Percentiles rank a stretch among this genome's conserved stretches.
These are phyloP conservation scores for Andrena flavipes DNA, from an alignment of 2,888 invertebrate genomes.

Conservation along the genomic window DNA sequence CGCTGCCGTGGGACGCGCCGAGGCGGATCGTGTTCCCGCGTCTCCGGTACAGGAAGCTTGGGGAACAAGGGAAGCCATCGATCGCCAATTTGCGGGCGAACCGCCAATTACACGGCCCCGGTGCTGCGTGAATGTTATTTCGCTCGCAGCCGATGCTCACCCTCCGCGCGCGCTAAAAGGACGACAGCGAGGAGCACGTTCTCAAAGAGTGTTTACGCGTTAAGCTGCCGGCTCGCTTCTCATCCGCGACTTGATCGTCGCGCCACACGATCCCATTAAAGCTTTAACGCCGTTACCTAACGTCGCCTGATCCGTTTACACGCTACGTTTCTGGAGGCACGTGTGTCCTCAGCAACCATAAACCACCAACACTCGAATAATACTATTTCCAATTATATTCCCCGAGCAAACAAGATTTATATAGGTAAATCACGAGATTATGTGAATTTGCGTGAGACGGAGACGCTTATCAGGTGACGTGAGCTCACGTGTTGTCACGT, in stretches of 20 bases:
- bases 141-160: background rate
- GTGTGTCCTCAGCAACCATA: too few species aligned
- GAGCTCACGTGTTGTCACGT: too few species aligned
- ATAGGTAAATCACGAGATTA: too few species aligned
- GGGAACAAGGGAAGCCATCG: background rate
- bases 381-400: too few species aligned
- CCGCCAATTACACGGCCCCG: conserved; percentile 16
- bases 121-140: conserved; percentile 24
- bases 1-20: conserved; percentile 19
- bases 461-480: too few species aligned
- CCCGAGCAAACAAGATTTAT: too few species aligned
- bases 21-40: conserved; percentile 10
- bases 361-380: too few species aligned
- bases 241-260: conserved; percentile 36
- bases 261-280: conserved; percentile 48
- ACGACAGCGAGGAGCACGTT: too few species aligned
- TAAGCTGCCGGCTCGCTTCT: conserved; percentile 31
- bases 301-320: conserved; percentile 41
- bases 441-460: too few species aligned
- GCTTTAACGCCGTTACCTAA: conserved; percentile 50
- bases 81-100: conserved; percentile 26
- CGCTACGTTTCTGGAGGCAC: conserved; percentile 20
- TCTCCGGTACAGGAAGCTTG: conserved; percentile 5
- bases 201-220: background rate
- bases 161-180: too few species aligned